Conservation (phyloP, 1,140 invertebrate genomes). For the Drosophila kurseongensis region DNA sequence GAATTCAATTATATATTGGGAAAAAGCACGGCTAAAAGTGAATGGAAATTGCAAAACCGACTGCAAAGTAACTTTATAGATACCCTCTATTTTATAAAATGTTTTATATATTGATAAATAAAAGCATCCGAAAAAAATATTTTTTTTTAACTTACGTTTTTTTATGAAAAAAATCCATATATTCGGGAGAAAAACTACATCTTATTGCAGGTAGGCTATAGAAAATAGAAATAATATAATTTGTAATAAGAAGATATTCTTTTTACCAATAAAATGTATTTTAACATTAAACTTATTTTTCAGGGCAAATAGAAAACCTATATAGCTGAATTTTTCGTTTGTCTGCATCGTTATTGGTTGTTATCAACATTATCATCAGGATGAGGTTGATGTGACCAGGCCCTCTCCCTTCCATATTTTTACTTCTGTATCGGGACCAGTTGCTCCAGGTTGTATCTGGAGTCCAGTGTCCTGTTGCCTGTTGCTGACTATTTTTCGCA, state of each 20-base stretch:
- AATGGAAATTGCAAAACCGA: not conserved
- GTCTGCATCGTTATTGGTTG: constrained; percentile 22
- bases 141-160: not conserved
- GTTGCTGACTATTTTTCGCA: constrained; percentile 67
- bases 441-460: constrained; percentile 9
- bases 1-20: constrained; percentile 78
- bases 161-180: too few relatives aligned
- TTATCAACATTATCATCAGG: constrained; percentile 53
- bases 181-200: too few relatives aligned
- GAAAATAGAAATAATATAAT: too few relatives aligned
- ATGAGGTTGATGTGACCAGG: constrained; percentile 7
- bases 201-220: too few relatives aligned
- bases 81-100: constrained; percentile 1
- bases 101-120: too few relatives aligned
- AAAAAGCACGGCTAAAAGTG: constrained; percentile 19
- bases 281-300: not conserved
- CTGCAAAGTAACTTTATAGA: not conserved
- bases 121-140: not conserved
- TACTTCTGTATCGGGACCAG: not conserved
- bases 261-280: too few relatives aligned
- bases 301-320: not conserved
- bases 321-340: not conserved
- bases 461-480: constrained; percentile 30
- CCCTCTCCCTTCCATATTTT: not conserved
- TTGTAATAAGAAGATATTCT: too few relatives aligned